Evolutionary conservation across 2,113 vertebrate species (phyloP), one percentile per base, ranked within the genome.

Genomic region (Danionella cerebrum): DNA sequence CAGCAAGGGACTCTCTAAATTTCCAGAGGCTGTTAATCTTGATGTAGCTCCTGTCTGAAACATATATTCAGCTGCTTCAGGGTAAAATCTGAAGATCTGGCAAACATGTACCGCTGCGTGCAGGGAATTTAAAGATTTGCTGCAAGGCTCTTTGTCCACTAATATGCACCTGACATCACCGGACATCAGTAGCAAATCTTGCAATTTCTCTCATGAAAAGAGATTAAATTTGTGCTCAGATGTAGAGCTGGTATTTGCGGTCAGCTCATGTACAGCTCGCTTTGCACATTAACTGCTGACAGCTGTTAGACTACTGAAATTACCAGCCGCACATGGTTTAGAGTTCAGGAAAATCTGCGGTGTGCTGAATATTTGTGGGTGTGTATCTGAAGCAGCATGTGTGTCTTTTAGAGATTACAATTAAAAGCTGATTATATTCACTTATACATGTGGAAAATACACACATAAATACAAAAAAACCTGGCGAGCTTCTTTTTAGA

Each of bases 11-110:
- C 72, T 75, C 74, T 76, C 73, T 82, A 83, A 36, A 27, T 78
- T 83, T 77, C 71, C 67, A 73, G 29, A 29, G 71, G 77, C 80
- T 75, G 51, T 87, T 81, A 84, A 87, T 86, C 83, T 85, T 81
- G 64, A 75, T 75, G 75, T 52, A 0, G 38, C 55, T 81, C 74
- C 67, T 79, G 84, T 82, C 84, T 81, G 27, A 50, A 65, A 76
- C 73, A 71, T 59, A 63, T 69, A 73, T 13, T 48, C 59, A 47
- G 65, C 39, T 33, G 38, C 53, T 54, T 67, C 76, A 69, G 54
- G 45, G 76, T 44, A 21, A 72, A 83, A 69, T 84, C 78, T 78
- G 75, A 75, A 62, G 62, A 69, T 73, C 44, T 67, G 76, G 67
- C 72, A 72, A 76, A 11, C 71, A 78, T 67, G 58, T 31, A 29